A percentile compares a stretch with the other conserved stretches of the same genome.
Conservation (phyloP, 2,797 vertebrate genomes). For the Gymnoscopelus microlampas region DNA sequence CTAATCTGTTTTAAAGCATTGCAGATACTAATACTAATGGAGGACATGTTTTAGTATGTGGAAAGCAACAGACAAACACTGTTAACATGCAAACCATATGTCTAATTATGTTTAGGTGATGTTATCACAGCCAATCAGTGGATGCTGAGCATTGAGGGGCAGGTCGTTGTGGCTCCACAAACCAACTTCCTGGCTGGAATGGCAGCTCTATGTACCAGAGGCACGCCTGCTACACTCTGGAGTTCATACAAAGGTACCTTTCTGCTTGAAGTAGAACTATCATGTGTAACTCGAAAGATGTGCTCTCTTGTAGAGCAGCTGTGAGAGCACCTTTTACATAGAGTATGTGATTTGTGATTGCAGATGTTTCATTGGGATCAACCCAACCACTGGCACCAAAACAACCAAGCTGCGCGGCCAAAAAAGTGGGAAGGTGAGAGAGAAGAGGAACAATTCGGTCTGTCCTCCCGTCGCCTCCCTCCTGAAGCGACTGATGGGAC, state of each 20-base stretch:
- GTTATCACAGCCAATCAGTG: not conserved
- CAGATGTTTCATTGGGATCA: not conserved
- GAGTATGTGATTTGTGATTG: conserved; percentile 8
- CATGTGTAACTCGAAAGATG: not conserved
- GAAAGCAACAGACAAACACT: too few relatives aligned
- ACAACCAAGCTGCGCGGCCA: not conserved
- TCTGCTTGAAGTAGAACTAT: not conserved
- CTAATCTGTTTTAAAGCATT: not conserved
- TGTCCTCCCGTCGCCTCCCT: not conserved
- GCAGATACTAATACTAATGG: too few relatives aligned
- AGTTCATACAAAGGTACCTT: conserved; percentile 1
- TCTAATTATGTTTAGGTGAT: conserved; percentile 7
- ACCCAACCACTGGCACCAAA: not conserved
- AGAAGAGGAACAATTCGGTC: conserved; percentile 1
- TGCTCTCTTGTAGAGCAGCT: not conserved
- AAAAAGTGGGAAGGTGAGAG: conserved; percentile 4
- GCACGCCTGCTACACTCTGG: not conserved
- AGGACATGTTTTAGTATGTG: too few relatives aligned
- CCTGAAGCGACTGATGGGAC: too few relatives aligned
- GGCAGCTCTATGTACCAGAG: not conserved
- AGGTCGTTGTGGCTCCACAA: conserved; percentile 5
- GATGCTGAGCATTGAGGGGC: conserved; percentile 1
- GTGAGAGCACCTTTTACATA: not conserved
- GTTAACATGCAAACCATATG: not conserved
- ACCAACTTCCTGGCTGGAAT: conserved; percentile 1